Evolutionary conservation across 1,140 invertebrate species (phyloP).

Genomic region (Drosophila jambulina): DNA sequence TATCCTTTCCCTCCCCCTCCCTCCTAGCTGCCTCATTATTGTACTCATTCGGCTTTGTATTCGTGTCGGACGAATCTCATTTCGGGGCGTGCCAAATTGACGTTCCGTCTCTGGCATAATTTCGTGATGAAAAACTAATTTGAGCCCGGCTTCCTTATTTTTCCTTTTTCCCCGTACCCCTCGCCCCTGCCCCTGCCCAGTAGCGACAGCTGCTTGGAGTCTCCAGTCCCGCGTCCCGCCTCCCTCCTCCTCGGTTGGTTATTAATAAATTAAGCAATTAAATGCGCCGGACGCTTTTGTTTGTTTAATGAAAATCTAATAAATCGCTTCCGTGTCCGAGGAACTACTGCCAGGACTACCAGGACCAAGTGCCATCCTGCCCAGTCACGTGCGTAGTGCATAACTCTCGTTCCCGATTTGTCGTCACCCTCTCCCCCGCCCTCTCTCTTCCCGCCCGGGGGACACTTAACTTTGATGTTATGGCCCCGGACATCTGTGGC

Average conservation of each 20-base stretch:
- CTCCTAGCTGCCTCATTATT: slow-evolving; percentile 41
- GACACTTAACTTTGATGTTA: slow-evolving; percentile 65
- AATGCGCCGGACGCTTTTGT: slow-evolving; percentile 73
- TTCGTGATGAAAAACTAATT: slow-evolving; percentile 77
- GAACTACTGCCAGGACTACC: slow-evolving; percentile 14
- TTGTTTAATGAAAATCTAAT: slow-evolving; percentile 79
- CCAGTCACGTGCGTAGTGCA: slow-evolving; percentile 74
- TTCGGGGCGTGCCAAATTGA: slow-evolving; percentile 69
- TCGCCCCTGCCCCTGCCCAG: neutral
- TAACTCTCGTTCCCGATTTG: slow-evolving; percentile 55
- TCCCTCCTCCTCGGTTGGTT: slow-evolving; percentile 38
- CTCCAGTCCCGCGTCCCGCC: neutral
- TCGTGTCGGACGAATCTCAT: slow-evolving; percentile 51
- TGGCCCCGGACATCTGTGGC: slow-evolving; percentile 57
- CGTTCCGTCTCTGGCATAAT: slow-evolving; percentile 64
- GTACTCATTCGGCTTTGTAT: slow-evolving; percentile 58
- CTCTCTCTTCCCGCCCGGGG: slow-evolving; percentile 18
- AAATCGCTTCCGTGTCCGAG: slow-evolving; percentile 66
- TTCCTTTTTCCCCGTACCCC: neutral
- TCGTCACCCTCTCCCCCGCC: slow-evolving; percentile 19
- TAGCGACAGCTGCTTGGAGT: slow-evolving; percentile 52
- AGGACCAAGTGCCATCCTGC: slow-evolving; percentile 14
- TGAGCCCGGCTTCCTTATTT: slow-evolving; percentile 45
- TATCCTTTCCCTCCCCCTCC: neutral
- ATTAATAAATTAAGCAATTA: slow-evolving; percentile 83